A percentile compares a stretch with the other conserved stretches of the same genome.
Evolutionary conservation across 2,797 vertebrate genomes (phyloP).

Genomic region (Okamejei kenojei): DNA sequence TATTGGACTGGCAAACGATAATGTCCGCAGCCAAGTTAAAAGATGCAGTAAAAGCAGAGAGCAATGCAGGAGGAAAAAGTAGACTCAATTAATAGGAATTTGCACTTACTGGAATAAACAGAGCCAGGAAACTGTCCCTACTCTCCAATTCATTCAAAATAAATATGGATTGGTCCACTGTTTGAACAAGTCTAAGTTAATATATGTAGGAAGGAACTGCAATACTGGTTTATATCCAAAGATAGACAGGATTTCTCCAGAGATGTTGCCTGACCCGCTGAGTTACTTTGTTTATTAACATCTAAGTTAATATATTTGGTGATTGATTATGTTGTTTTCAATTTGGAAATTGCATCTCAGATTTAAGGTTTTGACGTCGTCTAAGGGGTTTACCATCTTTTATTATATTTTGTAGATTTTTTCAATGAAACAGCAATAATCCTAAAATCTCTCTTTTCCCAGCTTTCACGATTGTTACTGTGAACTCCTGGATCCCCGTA

Average conservation of each 20-base stretch:
- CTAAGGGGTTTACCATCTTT: not conserved
- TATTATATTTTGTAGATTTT: not conserved
- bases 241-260: no score
- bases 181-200: conserved; percentile 10
- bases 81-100: conserved; percentile 18
- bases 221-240: no score
- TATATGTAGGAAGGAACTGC: not conserved
- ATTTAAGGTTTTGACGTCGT: not conserved
- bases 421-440: not conserved
- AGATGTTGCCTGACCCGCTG: no score
- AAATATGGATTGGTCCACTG: not conserved
- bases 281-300: no score
- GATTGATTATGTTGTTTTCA: not conserved
- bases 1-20: not conserved
- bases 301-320: not conserved
- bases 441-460: not conserved
- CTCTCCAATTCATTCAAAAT: not conserved
- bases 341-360: not conserved
- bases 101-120: conserved; percentile 20
- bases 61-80: not conserved
- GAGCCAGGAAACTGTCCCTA: not conserved
- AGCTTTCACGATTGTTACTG: not conserved
- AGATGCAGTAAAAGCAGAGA: not conserved
- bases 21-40: not conserved
- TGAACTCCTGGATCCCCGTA: no score